These are phyloP conservation scores for Gila orcuttii DNA, from an alignment of 2,113 vertebrate genomes.

Conservation along the genomic window DNA sequence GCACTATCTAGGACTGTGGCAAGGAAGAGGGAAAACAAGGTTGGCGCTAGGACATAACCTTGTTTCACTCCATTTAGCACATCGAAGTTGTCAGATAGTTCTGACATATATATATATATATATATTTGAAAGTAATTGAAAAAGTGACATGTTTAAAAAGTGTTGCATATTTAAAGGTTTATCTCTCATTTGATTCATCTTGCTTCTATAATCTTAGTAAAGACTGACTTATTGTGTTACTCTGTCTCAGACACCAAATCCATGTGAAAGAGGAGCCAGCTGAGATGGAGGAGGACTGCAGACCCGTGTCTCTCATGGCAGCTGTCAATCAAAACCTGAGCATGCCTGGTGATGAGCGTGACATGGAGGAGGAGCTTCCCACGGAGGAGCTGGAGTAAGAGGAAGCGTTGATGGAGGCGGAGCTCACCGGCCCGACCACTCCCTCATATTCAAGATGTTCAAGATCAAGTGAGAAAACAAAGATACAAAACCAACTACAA, in stretches of 20 bases:
- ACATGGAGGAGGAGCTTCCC: conserved; percentile 93
- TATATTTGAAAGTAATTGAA: background rate
- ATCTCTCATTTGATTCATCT: background rate
- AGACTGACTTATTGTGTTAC: background rate
- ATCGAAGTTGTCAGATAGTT: no score
- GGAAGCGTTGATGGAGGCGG: conserved; percentile 58
- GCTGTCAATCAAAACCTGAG: conserved; percentile 85
- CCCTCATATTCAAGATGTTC: conserved; percentile 51
- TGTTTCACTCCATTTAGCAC: no score
- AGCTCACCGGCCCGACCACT: conserved; percentile 55
- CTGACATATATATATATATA: no score
- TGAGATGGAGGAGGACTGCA: conserved; percentile 89
- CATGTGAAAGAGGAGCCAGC: conserved; percentile 98
- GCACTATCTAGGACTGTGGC: no score
- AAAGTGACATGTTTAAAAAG: background rate
- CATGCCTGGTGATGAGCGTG: conserved; percentile 87
- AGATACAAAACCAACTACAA: conserved; percentile 69
- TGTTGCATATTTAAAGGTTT: background rate
- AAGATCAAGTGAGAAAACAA: conserved; percentile 61
- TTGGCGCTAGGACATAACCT: no score
- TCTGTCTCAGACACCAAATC: conserved; percentile 82
- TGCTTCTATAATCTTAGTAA: background rate
- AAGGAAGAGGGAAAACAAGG: no score
- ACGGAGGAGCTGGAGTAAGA: conserved; percentile 94
- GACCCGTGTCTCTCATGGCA: conserved; percentile 85